A percentile compares a stretch with the other conserved stretches of the same genome.
Conservation (phyloP, 2,888 invertebrate species). For the Penaeus monodon region DNA sequence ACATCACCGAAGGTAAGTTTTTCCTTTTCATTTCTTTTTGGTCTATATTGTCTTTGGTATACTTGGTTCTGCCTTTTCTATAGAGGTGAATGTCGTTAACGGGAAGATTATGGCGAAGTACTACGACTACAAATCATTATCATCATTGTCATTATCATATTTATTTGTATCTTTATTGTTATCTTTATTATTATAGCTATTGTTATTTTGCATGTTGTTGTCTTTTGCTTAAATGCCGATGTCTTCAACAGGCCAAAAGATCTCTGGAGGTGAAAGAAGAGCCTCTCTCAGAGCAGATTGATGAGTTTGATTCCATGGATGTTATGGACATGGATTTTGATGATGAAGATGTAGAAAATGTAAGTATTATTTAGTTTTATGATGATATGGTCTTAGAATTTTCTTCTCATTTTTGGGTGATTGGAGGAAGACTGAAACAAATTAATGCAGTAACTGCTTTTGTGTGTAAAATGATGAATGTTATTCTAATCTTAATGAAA, state of each 20-base stretch:
- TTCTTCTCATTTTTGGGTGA: too few species aligned
- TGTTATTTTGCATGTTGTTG: too few species aligned
- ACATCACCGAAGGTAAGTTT: conserved; percentile 37
- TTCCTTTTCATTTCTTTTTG: not conserved
- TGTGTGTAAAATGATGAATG: not conserved
- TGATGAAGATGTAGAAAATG: conserved; percentile 46
- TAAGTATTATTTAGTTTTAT: not conserved
- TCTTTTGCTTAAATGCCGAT: too few species aligned
- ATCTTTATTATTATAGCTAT: too few species aligned
- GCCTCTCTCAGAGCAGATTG: conserved; percentile 43
- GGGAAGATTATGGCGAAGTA: too few species aligned
- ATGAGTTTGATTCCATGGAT: conserved; percentile 54
- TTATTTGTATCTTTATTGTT: too few species aligned
- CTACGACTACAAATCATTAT: too few species aligned
- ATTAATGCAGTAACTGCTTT: too few species aligned
- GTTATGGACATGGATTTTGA: conserved; percentile 46
- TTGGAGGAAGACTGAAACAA: too few species aligned
- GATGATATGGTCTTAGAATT: not conserved
- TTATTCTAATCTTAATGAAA: not conserved
- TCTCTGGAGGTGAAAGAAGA: conserved; percentile 30
- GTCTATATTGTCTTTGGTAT: not conserved
- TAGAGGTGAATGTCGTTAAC: not conserved
- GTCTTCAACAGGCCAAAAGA: conserved; percentile 40
- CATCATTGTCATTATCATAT: too few species aligned
- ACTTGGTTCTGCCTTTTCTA: not conserved